Evolutionary conservation across 2,888 invertebrate genomes (phyloP).

Genomic region (Esperia sulphurella): DNA sequence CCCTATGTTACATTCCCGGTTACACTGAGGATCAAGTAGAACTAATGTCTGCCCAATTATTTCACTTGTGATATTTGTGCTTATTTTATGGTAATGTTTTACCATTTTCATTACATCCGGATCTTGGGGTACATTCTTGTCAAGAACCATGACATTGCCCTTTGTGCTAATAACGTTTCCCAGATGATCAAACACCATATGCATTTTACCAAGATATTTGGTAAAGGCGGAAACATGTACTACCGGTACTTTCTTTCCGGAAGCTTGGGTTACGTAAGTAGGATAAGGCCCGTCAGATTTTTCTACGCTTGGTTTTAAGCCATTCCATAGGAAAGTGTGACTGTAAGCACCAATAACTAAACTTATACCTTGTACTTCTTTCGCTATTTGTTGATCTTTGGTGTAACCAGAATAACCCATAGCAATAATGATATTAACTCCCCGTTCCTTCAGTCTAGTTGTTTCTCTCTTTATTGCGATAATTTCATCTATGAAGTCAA

Average conservation of each 20-base stretch:
- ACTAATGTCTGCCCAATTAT: constrained; percentile 85
- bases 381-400: constrained; percentile 87
- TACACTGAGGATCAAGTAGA: constrained; percentile 82
- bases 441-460: constrained; percentile 77
- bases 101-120: constrained; percentile 80
- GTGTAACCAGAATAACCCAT: constrained; percentile 93
- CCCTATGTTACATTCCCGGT: constrained; percentile 92
- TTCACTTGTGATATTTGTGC: constrained; percentile 71
- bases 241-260: constrained; percentile 87
- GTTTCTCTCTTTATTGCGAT: constrained; percentile 83
- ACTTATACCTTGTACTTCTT: constrained; percentile 87
- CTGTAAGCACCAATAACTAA: constrained; percentile 94
- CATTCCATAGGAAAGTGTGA: constrained; percentile 93
- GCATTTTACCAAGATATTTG: constrained; percentile 93
- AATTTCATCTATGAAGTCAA: constrained; percentile 84
- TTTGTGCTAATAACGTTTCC: constrained; percentile 83
- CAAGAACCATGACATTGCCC: constrained; percentile 88
- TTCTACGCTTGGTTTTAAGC: constrained; percentile 84
- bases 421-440: constrained; percentile 90
- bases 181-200: constrained; percentile 83
- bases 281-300: constrained; percentile 87
- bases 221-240: constrained; percentile 95
- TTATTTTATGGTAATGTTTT: constrained; percentile 77
- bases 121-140: constrained; percentile 83
- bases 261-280: constrained; percentile 82